These are phyloP conservation scores for Caiman crocodilus DNA, from an alignment of 2,797 vertebrate species.

Conservation along the genomic window DNA sequence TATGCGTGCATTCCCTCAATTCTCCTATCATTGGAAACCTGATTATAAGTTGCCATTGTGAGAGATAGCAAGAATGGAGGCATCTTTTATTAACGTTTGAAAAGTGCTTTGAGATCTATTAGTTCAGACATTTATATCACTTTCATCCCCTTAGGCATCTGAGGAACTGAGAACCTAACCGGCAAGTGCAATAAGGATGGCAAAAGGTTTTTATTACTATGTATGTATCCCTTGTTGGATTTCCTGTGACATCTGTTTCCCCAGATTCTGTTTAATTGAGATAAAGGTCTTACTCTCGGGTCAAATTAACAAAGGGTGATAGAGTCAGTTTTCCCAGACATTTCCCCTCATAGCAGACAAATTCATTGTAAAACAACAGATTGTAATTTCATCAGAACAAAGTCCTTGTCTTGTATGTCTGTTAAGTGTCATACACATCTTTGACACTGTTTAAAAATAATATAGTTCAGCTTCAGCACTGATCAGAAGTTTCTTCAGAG, in stretches of 20 bases:
- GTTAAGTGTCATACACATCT: constrained; percentile 16
- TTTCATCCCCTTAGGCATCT: not conserved
- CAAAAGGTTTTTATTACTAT: not conserved
- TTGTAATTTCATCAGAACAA: constrained; percentile 3
- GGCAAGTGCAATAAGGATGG: not conserved
- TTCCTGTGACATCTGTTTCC: not conserved
- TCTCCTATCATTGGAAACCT: not conserved
- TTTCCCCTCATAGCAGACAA: not conserved
- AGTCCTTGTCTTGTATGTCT: not conserved
- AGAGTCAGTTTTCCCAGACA: not conserved
- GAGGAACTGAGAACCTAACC: not conserved
- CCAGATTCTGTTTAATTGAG: constrained; percentile 3
- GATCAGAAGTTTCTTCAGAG: constrained; percentile 5
- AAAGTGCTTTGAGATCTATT: not conserved
- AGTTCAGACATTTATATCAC: not conserved
- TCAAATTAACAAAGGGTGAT: constrained; percentile 27
- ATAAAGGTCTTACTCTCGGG: constrained; percentile 5
- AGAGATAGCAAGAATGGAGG: not conserved
- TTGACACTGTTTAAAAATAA: not conserved
- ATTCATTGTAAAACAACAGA: not conserved
- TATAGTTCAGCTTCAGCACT: not conserved
- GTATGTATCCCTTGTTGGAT: not conserved
- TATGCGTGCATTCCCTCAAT: not conserved
- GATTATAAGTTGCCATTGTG: not conserved
- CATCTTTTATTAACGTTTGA: not conserved